Base-by-base conservation (phyloP, 2,888 invertebrate species). In the Ennomos fuscantarius region DNA sequence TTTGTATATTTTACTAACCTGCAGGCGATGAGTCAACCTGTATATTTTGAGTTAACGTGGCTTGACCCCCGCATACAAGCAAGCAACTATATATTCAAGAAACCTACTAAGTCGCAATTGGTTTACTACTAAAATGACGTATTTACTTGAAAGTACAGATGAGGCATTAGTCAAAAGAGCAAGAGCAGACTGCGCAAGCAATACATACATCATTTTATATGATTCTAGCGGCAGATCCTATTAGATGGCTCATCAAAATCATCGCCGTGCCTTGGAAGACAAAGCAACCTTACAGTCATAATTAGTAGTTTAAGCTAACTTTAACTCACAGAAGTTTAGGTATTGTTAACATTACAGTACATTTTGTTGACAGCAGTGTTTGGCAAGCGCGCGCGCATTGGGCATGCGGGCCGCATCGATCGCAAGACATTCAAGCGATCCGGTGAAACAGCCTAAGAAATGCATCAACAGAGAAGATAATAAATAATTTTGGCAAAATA, bases 391-490 rank as follows among this genome's bases (percentile, higher is more conserved):
- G 54, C 58, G 69, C 74, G 73, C 77, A 79, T 84, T 86, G 78
- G 69, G 66, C 66, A 90, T 90, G 82, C 89, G 70, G 58, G 65
- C 66, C 81, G 76, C 84, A 84, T 87, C 75, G 76, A 67, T 60
- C 72, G 68, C 79, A 78, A 80, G 79, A 80, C 82, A 82, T 85
- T 86, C 82, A 81, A 78, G 80, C 79, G 74, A 80, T 79, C 79
- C 73, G 70, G 70, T 72, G 74, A 77, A 76, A 39, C 24, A 33
- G 8, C 44, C 53, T 24, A 37, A 60, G 57, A 57, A 42, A 56
- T 60, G 39, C 10, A 52, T 74, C 69, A 73, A 55, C 12, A 31
- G 8, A 45, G 49, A 55, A 50, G 15, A 45, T 39, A 13, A 0
- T 31, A 15, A 5, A 36, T 15, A 9, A 39, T 51, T 37, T 12